phyloP scores from a whole-genome alignment of 2,888 invertebrate genomes.

The Esperia sulphurella region DNA sequence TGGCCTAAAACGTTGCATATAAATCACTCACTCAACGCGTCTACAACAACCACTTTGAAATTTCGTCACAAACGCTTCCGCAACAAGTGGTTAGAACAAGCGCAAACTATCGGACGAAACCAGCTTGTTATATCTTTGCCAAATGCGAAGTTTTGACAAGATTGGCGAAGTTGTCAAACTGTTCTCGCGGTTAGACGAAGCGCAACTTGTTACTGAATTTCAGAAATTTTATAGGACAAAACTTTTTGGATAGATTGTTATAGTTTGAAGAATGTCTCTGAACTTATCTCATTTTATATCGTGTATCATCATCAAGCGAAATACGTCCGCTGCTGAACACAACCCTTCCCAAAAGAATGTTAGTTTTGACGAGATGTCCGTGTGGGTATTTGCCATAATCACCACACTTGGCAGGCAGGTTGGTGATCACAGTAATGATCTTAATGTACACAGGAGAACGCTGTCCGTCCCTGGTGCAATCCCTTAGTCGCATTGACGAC shows the following conservation, averaged over 20 bases:
- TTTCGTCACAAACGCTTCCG: slow-evolving; percentile 18
- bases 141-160: slow-evolving; percentile 23
- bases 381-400: too few species aligned
- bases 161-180: slow-evolving; percentile 32
- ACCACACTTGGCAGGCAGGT: too few species aligned
- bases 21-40: slow-evolving; percentile 5
- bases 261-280: too few species aligned
- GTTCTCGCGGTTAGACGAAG: slow-evolving; percentile 18
- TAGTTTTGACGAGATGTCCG: too few species aligned
- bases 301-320: too few species aligned
- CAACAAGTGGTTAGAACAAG: slow-evolving; percentile 25
- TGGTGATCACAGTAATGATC: too few species aligned
- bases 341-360: too few species aligned
- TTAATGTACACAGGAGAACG: too few species aligned
- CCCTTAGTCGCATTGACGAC: too few species aligned
- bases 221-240: background rate
- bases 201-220: background rate
- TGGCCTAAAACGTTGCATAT: background rate
- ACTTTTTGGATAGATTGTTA: background rate
- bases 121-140: slow-evolving; percentile 6
- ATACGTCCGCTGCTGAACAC: too few species aligned
- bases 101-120: slow-evolving; percentile 8
- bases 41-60: slow-evolving; percentile 21
- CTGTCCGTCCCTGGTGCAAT: too few species aligned
- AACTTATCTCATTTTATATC: too few species aligned